These are phyloP conservation scores for Glaucidium brasilianum DNA, from an alignment of 2,113 vertebrate species.

Conservation along the genomic window DNA sequence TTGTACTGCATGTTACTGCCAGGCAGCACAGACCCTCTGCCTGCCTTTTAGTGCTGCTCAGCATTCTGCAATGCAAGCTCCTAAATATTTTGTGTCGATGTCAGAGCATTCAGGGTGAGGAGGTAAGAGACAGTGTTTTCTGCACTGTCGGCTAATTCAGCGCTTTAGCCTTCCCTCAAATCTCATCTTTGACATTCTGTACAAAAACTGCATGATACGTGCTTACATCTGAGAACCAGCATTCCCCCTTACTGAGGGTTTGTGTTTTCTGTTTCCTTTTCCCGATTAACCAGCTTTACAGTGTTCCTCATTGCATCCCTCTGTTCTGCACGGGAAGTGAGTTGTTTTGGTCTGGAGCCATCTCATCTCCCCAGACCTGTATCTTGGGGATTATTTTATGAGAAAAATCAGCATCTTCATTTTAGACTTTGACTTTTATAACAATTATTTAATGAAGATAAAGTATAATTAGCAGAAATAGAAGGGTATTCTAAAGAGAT, in stretches of 20 bases:
- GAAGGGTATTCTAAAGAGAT: background rate
- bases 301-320: background rate
- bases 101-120: background rate
- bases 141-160: background rate
- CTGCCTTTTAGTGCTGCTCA: background rate
- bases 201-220: background rate
- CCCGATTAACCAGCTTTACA: fast-evolving
- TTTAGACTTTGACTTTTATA: background rate
- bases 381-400: background rate
- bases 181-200: background rate
- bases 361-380: background rate
- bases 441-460: background rate
- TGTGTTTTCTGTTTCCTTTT: background rate
- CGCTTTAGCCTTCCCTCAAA: background rate
- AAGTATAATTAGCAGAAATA: background rate
- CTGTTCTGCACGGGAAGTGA: background rate
- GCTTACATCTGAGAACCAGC: background rate
- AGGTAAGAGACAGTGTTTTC: background rate
- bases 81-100: background rate
- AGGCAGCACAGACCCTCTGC: background rate
- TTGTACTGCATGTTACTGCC: background rate
- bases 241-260: background rate
- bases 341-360: background rate
- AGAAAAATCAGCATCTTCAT: background rate
- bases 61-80: background rate